A percentile compares a stretch with the other conserved stretches of the same genome.
phyloP scores from a whole-genome alignment of 2,888 invertebrate species.

The Cephus rjabovi region DNA sequence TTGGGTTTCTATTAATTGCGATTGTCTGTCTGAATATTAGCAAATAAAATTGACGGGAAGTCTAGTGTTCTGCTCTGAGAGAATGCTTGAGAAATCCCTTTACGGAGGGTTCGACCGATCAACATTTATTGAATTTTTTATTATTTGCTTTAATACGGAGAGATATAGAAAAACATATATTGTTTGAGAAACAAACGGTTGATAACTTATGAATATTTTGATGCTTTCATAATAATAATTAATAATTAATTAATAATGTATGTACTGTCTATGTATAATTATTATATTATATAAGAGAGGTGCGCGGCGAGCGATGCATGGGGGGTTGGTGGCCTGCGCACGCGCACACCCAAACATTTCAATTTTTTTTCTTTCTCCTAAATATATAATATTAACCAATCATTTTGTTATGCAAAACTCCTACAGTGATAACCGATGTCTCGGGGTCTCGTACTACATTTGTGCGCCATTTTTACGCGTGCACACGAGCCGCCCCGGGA shows the following conservation, averaged over 20 bases:
- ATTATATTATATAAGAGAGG: constrained; percentile 64
- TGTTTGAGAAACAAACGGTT: constrained; percentile 64
- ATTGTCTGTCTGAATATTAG: not conserved
- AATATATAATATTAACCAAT: constrained; percentile 54
- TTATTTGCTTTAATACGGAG: constrained; percentile 65
- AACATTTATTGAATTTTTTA: constrained; percentile 66
- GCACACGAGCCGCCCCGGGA: constrained; percentile 62
- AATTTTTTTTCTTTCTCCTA: constrained; percentile 35
- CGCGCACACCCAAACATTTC: constrained; percentile 58
- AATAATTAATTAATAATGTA: constrained; percentile 49
- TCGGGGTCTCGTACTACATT: constrained; percentile 45
- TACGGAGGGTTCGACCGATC: not conserved
- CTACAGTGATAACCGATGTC: constrained; percentile 62
- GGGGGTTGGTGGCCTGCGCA: constrained; percentile 55
- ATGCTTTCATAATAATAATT: constrained; percentile 63
- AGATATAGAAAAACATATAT: constrained; percentile 67
- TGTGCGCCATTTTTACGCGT: constrained; percentile 59
- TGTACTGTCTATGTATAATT: constrained; percentile 65
- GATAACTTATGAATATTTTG: constrained; percentile 66
- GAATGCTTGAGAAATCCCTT: not conserved
- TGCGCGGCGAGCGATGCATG: constrained; percentile 57
- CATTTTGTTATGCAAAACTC: constrained; percentile 60
- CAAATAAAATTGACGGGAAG: not conserved
- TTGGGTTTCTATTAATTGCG: not conserved
- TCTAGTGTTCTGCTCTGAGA: not conserved